phyloP scores from a whole-genome alignment of 2,113 vertebrate genomes.

The Clinocottus analis region DNA sequence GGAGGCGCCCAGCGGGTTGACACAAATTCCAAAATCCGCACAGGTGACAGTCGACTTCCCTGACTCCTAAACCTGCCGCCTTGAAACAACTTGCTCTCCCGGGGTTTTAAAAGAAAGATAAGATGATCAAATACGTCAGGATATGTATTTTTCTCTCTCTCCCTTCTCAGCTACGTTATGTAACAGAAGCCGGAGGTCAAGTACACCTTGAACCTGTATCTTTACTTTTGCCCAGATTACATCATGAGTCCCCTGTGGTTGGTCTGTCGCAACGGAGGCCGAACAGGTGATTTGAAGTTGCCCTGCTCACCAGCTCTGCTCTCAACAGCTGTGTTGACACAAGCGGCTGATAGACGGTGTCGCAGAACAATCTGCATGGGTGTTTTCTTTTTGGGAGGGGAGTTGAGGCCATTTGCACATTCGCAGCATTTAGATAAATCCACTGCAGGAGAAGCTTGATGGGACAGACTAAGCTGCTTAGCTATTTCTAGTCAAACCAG shows the following conservation, averaged over 20 bases:
- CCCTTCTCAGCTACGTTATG: slow-evolving; percentile 20
- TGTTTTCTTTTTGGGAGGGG: not conserved
- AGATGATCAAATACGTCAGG: not conserved
- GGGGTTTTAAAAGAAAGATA: not conserved
- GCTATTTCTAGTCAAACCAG: not conserved
- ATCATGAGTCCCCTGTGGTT: slow-evolving; percentile 62
- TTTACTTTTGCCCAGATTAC: slow-evolving; percentile 64
- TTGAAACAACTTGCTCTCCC: not conserved
- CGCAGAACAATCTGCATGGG: slow-evolving; percentile 32
- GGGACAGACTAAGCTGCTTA: not conserved
- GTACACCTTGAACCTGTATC: slow-evolving; percentile 77
- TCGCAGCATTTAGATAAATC: not conserved
- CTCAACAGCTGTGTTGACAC: slow-evolving; percentile 76
- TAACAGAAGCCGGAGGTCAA: slow-evolving; percentile 64
- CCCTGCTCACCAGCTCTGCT: slow-evolving; percentile 39
- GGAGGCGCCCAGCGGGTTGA: not conserved
- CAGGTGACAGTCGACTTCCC: not conserved
- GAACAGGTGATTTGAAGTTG: slow-evolving; percentile 69
- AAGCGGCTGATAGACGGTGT: slow-evolving; percentile 52
- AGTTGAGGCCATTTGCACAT: not conserved
- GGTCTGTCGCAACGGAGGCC: slow-evolving; percentile 1
- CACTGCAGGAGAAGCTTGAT: not conserved
- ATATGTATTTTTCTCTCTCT: not conserved
- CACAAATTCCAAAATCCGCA: slow-evolving; percentile 13
- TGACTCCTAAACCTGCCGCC: not conserved